phyloP scores from a whole-genome alignment of 2,113 vertebrate species.

The Asarcornis scutulata region DNA sequence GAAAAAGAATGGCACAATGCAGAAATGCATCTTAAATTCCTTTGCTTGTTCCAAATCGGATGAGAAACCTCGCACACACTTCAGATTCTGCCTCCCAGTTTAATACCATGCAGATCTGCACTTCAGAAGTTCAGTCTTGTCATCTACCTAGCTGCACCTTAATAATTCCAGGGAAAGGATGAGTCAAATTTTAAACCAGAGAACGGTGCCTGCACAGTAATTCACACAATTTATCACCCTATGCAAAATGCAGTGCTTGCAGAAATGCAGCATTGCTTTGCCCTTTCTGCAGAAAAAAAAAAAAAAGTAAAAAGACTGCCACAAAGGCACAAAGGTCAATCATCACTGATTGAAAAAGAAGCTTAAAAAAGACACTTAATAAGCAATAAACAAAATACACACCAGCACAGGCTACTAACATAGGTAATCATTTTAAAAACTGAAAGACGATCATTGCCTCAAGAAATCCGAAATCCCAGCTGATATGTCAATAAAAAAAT shows the following conservation, averaged over 20 bases:
- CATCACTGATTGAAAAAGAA: neutral
- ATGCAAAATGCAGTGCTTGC: neutral
- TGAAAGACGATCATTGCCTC: neutral
- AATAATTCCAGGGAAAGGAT: neutral
- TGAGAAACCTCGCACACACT: neutral
- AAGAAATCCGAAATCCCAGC: neutral
- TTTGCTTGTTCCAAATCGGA: neutral
- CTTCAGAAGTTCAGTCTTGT: neutral
- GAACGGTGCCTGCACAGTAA: neutral
- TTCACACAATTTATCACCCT: neutral
- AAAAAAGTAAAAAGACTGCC: neutral
- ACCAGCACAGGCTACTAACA: neutral
- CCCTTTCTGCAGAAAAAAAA: neutral
- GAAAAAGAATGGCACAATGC: neutral
- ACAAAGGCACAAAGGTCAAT: constrained; percentile 16
- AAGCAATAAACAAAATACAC: neutral
- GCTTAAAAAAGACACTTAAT: neutral
- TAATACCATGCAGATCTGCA: neutral
- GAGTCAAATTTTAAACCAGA: neutral
- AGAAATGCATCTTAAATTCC: neutral
- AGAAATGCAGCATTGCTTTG: neutral
- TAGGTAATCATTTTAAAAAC: neutral
- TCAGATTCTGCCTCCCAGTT: rapidly evolving
- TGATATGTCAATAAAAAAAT: neutral
- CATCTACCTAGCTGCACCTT: neutral